Percentiles rank a stretch among this genome's conserved stretches.
Conservation (phyloP, 2,797 vertebrate genomes). For the Aythya fuligula region DNA sequence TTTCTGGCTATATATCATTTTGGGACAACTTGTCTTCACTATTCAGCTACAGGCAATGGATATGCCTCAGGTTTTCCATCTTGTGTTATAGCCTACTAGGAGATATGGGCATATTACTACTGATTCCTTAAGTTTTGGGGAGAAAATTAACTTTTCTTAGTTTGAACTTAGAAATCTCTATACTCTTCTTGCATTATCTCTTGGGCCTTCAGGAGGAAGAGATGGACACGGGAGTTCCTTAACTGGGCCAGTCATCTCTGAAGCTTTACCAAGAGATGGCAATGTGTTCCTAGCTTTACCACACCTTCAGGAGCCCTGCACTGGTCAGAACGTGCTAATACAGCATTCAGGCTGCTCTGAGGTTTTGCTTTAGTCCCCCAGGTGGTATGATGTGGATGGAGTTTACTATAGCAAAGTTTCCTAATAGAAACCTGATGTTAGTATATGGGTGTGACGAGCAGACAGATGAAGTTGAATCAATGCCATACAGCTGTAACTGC, state of each 20-base stretch:
- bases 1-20: background rate
- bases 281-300: background rate
- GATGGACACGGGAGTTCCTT: no score
- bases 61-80: background rate
- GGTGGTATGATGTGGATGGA: no score
- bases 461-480: no score
- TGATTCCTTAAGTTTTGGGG: background rate
- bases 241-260: background rate
- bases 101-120: background rate
- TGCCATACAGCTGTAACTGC: background rate
- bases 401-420: background rate
- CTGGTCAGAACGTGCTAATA: background rate
- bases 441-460: background rate
- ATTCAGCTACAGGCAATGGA: background rate
- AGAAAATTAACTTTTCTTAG: background rate
- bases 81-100: background rate
- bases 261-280: background rate
- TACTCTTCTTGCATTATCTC: background rate
- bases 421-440: no score
- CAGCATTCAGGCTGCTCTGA: rapidly evolving
- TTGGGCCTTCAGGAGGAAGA: background rate
- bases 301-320: background rate
- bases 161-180: background rate
- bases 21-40: background rate
- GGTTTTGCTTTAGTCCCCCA: background rate